Evolutionary conservation across 2,797 vertebrate genomes (phyloP), one percentile per base, ranked within the genome.

Genomic region (Platyrinchus mystaceus): DNA sequence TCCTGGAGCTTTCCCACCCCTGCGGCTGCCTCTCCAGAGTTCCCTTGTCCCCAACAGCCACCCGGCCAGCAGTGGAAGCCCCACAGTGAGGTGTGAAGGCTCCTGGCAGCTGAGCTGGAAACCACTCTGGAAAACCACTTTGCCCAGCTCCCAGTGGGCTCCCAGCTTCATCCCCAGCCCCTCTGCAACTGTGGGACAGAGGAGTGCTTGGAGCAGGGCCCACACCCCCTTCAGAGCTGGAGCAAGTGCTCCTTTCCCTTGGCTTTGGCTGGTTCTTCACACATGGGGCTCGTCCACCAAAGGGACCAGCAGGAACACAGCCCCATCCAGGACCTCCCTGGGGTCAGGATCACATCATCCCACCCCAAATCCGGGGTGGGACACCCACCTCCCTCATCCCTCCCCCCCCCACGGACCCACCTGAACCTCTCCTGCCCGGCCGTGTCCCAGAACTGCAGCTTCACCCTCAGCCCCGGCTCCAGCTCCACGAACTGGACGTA

Each of bases 401-500:
- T 81, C 39, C 4, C 6, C 41, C 12, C 5, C 1, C 15, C 10
- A 4, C 0, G 4, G 28, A 96, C 92, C 96, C 96, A 99, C 99
- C 98, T 98, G 98, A 99, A 99, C 87, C 98, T 97, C 93, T 99
- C 99, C 95, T 99, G 98, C 16, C 98, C 99, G 0, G 98, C 98
- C 2, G 98, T 99, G 97, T 99, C 98, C 98, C 98, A 98, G 96
- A 99, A 99, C 96, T 99, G 98, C 90, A 99, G 96, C 95, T 99
- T 99, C 91, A 99, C 95, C 26, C 93, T 92, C 63, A 98, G 96
- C 9, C 98, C 98, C 0, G 98, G 98, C 90, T 98, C 98, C 93
- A 98, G 97, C 94, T 99, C 98, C 97, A 99, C 97, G 32, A 98
- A 98, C 93, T 98, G 98, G 24, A 98, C 98, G 1, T 98, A 99